Base-by-base conservation (phyloP, 2,113 vertebrate species). In the Pseudopipra pipra region DNA sequence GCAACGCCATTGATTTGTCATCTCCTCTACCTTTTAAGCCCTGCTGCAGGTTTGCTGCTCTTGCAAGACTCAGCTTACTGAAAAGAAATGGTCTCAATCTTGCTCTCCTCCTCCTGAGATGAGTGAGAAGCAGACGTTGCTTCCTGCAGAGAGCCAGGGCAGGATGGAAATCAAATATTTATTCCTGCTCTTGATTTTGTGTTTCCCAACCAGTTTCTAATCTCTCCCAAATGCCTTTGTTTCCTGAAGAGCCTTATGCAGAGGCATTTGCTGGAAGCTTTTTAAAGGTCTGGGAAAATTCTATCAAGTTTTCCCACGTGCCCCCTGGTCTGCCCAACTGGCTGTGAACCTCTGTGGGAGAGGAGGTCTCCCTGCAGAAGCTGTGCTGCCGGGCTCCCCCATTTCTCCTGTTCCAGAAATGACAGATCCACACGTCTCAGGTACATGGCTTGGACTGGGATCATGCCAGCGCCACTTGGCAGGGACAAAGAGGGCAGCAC, bases 111-210 rank as follows among this genome's bases (percentile, higher is more conserved):
- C 39, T 94, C 68, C 65, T 68, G 28, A 72, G 47, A 75, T 0
- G 6, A 15, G n/a, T 41, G 43, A 88, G 72, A 93, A 62, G 47
- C 30, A 63, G 76, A 79, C 2, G 0, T 21, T 4, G 30, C 55
- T 67, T 83, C 59, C 83, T 8, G 20, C 79, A 71, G 59, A 77
- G 43, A 59, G 19, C 37, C 65, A 66, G 76, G 73, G 55, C 72
- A 97, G 83, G 61, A 88, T 93, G 92, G 68, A 95, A 90, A 97
- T 95, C 10, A 96, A 97, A 95, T 96, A 96, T 94, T 97, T 93
- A 94, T 96, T 87, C 59, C 92, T 95, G 8, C 33, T 90, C 65
- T 68, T 86, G 19, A 81, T 91, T 94, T 85, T 94, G 68, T 65
- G 72, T 83, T 82, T 90, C 63, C 22, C 22, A 41, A 30, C 61